Conservation (phyloP, 2,113 vertebrate species). For the Gopherus flavomarginatus region DNA sequence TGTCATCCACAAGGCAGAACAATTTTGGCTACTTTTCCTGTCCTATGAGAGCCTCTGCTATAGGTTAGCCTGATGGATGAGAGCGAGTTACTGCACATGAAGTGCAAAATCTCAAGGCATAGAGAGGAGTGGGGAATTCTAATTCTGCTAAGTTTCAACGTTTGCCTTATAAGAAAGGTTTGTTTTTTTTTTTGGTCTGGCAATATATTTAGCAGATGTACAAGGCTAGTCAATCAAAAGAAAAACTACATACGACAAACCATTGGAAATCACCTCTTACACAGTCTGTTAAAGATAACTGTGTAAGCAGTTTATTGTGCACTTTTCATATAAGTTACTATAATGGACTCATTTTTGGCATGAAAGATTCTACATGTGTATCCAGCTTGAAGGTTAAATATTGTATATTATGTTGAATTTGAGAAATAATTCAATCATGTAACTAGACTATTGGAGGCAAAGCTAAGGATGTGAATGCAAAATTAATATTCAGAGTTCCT, state of each 20-base stretch:
- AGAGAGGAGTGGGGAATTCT: fast-evolving
- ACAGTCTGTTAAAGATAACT: no score
- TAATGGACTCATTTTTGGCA: neutral
- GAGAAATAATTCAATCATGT: neutral
- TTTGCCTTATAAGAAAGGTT: neutral
- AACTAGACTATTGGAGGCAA: neutral
- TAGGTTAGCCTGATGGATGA: no score
- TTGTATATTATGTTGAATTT: no score
- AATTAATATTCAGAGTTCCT: neutral
- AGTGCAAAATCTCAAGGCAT: neutral
- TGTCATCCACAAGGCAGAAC: no score
- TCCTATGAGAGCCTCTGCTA: no score
- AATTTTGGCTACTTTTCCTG: no score
- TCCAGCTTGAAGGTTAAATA: neutral
- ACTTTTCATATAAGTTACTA: neutral
- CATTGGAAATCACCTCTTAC: neutral
- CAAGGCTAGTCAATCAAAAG: neutral
- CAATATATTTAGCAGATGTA: neutral
- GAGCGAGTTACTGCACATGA: neutral
- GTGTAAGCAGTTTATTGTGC: neutral
- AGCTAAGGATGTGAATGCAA: neutral
- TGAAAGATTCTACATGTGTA: neutral
- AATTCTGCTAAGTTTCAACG: neutral
- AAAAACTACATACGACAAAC: neutral
- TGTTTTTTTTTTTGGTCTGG: fast-evolving